These are phyloP conservation scores for Idris sp. DNA, from an alignment of 1,140 invertebrate genomes.

Conservation along the genomic window DNA sequence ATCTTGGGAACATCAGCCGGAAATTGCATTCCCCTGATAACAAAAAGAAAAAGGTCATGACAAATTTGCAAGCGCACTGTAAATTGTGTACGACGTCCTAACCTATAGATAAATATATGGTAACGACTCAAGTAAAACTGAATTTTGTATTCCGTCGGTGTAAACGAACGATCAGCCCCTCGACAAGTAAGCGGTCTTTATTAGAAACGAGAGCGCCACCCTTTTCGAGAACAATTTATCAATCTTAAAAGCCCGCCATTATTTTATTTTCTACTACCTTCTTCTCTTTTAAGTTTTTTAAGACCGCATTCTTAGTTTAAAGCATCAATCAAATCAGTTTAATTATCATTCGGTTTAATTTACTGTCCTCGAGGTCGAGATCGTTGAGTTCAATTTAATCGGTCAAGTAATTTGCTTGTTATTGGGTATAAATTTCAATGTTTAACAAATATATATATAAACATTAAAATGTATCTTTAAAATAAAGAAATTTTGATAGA, in stretches of 20 bases:
- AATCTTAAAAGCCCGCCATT: constrained; percentile 68
- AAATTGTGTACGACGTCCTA: no score
- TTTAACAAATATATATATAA: no score
- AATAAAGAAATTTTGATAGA: no score
- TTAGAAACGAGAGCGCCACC: constrained; percentile 75
- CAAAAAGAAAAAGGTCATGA: no score
- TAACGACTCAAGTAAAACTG: constrained; percentile 67
- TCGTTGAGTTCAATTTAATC: no score
- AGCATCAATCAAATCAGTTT: constrained; percentile 53
- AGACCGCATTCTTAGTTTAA: constrained; percentile 63
- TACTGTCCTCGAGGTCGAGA: no score
- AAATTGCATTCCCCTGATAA: constrained; percentile 71
- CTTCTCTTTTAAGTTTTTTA: constrained; percentile 57
- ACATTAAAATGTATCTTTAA: no score
- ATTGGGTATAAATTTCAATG: no score
- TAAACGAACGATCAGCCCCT: constrained; percentile 76
- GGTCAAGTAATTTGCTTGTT: no score
- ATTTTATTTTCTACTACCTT: constrained; percentile 44
- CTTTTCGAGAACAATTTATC: constrained; percentile 75
- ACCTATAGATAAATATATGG: constrained; percentile 57
- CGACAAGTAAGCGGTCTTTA: constrained; percentile 76
- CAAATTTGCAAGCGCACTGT: no score
- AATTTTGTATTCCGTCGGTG: constrained; percentile 76
- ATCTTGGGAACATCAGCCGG: constrained; percentile 75
- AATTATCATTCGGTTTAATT: constrained; percentile 32